Percentiles rank a stretch among this genome's conserved stretches.
Conservation (phyloP, 2,113 vertebrate genomes). For the Hemicordylus capensis region DNA sequence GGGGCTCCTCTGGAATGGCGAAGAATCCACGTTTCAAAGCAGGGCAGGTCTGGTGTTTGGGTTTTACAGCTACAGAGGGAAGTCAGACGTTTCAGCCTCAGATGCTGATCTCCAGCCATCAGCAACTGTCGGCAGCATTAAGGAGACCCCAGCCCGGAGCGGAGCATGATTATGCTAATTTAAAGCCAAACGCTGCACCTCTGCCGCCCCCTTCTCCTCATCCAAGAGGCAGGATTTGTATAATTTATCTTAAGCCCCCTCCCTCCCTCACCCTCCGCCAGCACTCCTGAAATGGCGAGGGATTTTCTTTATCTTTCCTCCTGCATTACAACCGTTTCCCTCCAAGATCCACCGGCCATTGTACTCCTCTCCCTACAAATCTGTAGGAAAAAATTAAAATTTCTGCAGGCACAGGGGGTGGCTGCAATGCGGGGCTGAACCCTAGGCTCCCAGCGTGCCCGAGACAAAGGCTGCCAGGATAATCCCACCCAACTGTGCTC, state of each 20-base stretch:
- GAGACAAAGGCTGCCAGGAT: constrained; percentile 3
- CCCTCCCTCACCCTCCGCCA: background rate
- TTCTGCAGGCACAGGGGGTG: background rate
- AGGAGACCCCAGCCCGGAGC: background rate
- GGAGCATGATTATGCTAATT: constrained; percentile 3
- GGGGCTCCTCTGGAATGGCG: background rate
- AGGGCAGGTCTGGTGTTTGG: background rate
- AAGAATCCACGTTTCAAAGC: background rate
- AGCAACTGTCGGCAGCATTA: background rate
- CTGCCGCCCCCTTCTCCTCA: background rate
- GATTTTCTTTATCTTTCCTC: constrained; percentile 9
- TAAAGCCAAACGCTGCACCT: background rate
- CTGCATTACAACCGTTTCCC: background rate
- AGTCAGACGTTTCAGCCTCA: no score
- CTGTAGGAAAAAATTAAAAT: background rate
- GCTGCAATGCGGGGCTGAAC: background rate
- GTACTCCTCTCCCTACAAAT: background rate
- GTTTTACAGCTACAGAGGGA: background rate
- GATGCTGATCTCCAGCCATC: background rate
- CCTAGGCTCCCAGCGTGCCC: background rate
- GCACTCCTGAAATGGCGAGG: background rate
- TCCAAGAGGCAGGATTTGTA: constrained; percentile 10
- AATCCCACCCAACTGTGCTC: constrained; percentile 9
- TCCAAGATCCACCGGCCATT: background rate
- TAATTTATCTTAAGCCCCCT: constrained; percentile 21